Evolutionary conservation across 2,113 vertebrate species (phyloP).

Genomic region (Cynoglossus semilaevis): DNA sequence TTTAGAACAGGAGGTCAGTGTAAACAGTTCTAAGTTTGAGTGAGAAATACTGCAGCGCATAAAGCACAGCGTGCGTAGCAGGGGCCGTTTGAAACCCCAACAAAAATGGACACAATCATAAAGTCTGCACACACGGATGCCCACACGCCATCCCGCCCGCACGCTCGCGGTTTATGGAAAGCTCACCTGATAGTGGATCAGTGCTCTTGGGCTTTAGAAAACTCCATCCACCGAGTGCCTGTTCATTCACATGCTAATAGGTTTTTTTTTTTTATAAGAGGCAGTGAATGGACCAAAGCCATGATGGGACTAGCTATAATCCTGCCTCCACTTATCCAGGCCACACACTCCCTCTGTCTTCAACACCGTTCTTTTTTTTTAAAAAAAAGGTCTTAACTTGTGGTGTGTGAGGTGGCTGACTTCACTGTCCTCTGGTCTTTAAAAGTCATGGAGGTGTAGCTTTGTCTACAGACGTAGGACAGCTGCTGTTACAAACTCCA

Average conservation of each 20-base stretch:
- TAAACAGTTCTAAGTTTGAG: too few species aligned
- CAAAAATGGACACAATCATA: slow-evolving; percentile 4
- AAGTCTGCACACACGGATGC: neutral
- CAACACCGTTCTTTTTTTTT: slow-evolving; percentile 33
- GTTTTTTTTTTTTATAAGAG: slow-evolving; percentile 56
- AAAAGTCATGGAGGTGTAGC: slow-evolving; percentile 67
- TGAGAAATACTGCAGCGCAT: too few species aligned
- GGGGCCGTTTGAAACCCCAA: slow-evolving; percentile 11
- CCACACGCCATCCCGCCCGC: neutral
- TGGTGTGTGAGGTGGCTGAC: slow-evolving; percentile 41
- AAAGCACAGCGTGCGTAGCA: too few species aligned
- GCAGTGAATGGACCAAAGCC: slow-evolving; percentile 64
- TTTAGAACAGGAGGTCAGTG: too few species aligned
- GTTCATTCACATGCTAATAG: slow-evolving; percentile 74
- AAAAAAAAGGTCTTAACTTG: slow-evolving; percentile 23
- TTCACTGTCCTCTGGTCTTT: slow-evolving; percentile 49
- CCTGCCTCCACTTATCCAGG: slow-evolving; percentile 62
- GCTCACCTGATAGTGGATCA: slow-evolving; percentile 67
- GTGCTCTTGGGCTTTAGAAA: slow-evolving; percentile 61
- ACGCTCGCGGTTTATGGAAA: slow-evolving; percentile 49
- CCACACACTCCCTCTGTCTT: slow-evolving; percentile 29
- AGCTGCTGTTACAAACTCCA: neutral
- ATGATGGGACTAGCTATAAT: slow-evolving; percentile 69
- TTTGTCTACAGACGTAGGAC: slow-evolving; percentile 15
- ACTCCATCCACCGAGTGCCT: slow-evolving; percentile 52